These are phyloP conservation scores for Malacoraja senta DNA, from an alignment of 2,797 vertebrate species.

Conservation along the genomic window DNA sequence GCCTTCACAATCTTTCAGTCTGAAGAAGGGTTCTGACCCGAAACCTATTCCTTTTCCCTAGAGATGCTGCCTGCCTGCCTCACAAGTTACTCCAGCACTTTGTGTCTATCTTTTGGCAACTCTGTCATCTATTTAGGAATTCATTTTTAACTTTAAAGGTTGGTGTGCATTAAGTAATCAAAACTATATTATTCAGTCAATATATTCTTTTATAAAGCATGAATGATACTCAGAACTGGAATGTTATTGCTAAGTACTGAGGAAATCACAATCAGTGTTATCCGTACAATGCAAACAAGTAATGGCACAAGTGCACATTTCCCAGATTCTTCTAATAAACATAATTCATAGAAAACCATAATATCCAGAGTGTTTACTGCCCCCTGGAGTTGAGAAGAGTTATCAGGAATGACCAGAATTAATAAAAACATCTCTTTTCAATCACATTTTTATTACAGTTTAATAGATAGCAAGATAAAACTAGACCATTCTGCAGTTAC, in stretches of 20 bases:
- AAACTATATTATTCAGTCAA: background rate
- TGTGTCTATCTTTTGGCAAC: too few relatives aligned
- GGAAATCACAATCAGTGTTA: background rate
- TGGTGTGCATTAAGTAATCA: background rate
- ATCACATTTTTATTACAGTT: too few relatives aligned
- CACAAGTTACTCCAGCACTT: too few relatives aligned
- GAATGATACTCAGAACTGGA: background rate
- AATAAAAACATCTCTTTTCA: background rate
- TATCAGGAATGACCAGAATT: background rate
- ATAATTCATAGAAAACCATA: background rate
- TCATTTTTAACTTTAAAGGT: background rate
- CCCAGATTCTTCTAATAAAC: background rate
- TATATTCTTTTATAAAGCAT: background rate
- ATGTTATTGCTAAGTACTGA: background rate
- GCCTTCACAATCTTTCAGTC: too few relatives aligned
- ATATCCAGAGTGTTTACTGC: constrained; percentile 49
- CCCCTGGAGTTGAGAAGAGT: constrained; percentile 53
- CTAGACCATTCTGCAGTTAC: too few relatives aligned
- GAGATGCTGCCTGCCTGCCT: too few relatives aligned
- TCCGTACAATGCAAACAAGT: background rate
- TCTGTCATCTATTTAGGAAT: background rate
- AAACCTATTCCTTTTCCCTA: too few relatives aligned
- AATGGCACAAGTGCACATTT: background rate
- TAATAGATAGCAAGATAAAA: background rate
- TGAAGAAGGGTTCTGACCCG: too few relatives aligned